Percentiles rank a stretch among this genome's conserved stretches.
Conservation (phyloP, 1,140 invertebrate genomes). For the Melitaea cinxia region DNA sequence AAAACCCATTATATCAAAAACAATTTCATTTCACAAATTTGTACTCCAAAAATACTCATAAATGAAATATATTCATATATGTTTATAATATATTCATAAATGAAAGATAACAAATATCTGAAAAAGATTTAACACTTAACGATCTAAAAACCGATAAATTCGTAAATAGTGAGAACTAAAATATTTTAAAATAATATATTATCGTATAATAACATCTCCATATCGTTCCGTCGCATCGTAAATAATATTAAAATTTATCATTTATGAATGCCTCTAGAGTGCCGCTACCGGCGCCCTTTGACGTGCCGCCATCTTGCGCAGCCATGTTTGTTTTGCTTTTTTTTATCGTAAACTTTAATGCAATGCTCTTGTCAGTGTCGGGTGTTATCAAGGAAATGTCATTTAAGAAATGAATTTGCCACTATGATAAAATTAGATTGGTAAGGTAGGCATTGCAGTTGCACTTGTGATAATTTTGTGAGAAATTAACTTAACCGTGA, state of each 20-base stretch:
- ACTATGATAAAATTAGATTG: conserved; percentile 47
- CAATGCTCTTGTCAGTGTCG: conserved; percentile 72
- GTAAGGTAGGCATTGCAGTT: background rate
- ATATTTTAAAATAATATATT: conserved; percentile 15
- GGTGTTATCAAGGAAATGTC: conserved; percentile 57
- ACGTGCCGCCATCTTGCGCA: conserved; percentile 66
- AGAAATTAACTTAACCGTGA: no score
- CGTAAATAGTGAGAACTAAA: background rate
- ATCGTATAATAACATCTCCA: conserved; percentile 54
- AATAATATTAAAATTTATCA: conserved; percentile 79
- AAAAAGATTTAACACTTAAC: conserved; percentile 1
- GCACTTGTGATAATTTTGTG: background rate
- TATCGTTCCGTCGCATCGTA: conserved; percentile 57
- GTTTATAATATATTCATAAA: background rate
- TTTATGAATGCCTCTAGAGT: conserved; percentile 73
- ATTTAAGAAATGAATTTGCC: conserved; percentile 58
- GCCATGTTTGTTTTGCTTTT: conserved; percentile 73
- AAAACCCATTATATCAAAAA: no score
- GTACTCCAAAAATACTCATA: no score
- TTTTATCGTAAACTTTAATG: conserved; percentile 68
- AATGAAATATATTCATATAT: no score
- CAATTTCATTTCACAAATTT: no score
- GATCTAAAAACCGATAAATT: conserved; percentile 10
- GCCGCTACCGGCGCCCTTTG: conserved; percentile 75
- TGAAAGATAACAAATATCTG: background rate